A percentile compares a stretch with the other conserved stretches of the same genome.
Conservation (phyloP, 2,888 invertebrate species). For the Carpatolechia fugitivella region DNA sequence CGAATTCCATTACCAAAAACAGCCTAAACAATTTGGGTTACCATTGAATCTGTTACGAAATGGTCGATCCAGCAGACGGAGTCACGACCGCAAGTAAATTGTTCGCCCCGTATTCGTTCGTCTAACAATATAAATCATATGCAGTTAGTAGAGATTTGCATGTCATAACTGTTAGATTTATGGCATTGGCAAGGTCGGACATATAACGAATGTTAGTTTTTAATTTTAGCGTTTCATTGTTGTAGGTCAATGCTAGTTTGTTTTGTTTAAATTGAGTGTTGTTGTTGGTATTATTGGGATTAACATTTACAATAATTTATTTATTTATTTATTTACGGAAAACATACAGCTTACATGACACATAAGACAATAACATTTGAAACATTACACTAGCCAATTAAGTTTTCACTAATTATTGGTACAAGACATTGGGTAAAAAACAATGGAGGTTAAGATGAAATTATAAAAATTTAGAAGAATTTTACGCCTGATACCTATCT, state of each 20-base stretch:
- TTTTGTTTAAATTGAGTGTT: not conserved
- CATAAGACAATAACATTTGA: too few relatives aligned
- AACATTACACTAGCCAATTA: too few relatives aligned
- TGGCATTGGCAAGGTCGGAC: constrained; percentile 57
- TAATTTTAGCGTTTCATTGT: constrained; percentile 19
- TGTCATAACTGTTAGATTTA: constrained; percentile 65
- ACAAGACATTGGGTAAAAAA: too few relatives aligned
- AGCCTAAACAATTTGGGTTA: constrained; percentile 43
- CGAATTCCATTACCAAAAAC: constrained; percentile 54
- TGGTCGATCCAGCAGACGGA: constrained; percentile 28
- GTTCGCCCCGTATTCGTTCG: constrained; percentile 34
- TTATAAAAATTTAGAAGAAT: too few relatives aligned
- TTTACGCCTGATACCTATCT: too few relatives aligned
- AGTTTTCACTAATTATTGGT: too few relatives aligned
- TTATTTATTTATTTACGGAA: too few relatives aligned
- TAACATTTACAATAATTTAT: too few relatives aligned
- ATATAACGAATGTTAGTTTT: constrained; percentile 31
- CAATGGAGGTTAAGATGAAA: too few relatives aligned
- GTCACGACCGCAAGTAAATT: constrained; percentile 43
- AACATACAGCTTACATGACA: too few relatives aligned
- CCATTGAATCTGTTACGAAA: constrained; percentile 36
- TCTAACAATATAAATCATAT: constrained; percentile 55
- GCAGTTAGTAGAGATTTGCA: constrained; percentile 68
- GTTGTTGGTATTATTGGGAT: not conserved
- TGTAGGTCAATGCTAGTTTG: constrained; percentile 1